These are phyloP conservation scores for Leuciscus waleckii DNA, from an alignment of 2,797 vertebrate species.

Conservation along the genomic window DNA sequence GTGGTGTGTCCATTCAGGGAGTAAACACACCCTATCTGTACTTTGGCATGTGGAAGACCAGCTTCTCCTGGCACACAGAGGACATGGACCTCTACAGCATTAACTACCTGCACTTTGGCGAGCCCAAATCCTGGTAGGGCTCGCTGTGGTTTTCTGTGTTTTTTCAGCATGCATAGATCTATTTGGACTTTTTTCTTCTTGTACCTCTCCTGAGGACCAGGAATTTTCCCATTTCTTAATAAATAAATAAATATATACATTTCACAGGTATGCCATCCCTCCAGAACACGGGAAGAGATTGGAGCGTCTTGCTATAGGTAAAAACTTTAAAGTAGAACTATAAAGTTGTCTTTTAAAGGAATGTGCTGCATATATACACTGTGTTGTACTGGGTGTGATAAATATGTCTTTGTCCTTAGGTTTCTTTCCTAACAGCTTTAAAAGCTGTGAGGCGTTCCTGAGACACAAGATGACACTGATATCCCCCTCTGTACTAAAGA, in stretches of 20 bases:
- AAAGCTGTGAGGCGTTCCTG: constrained; percentile 96
- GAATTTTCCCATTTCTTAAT: neutral
- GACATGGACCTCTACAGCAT: constrained; percentile 99
- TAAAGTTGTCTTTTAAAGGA: neutral
- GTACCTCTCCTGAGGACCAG: neutral
- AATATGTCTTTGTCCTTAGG: constrained; percentile 73
- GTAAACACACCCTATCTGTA: constrained; percentile 98
- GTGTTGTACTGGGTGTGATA: neutral
- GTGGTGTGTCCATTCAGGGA: constrained; percentile 94
- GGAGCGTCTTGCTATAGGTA: constrained; percentile 83
- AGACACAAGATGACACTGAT: constrained; percentile 99
- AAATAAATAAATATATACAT: constrained; percentile 31
- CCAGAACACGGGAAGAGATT: constrained; percentile 84
- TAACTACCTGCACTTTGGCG: constrained; percentile 98
- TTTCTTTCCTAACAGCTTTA: constrained; percentile 94
- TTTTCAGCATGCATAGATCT: neutral
- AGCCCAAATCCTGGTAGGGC: constrained; percentile 97
- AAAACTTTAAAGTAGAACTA: neutral
- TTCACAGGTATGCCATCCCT: constrained; percentile 81
- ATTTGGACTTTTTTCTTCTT: neutral
- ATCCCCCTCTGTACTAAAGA: constrained; percentile 94
- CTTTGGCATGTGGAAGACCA: constrained; percentile 99
- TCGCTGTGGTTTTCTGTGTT: neutral
- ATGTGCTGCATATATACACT: neutral
- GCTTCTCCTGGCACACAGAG: constrained; percentile 98